A percentile compares a stretch with the other conserved stretches of the same genome.
phyloP scores from a whole-genome alignment of 2,888 invertebrate genomes.

The Cremastobaeus sp. region DNA sequence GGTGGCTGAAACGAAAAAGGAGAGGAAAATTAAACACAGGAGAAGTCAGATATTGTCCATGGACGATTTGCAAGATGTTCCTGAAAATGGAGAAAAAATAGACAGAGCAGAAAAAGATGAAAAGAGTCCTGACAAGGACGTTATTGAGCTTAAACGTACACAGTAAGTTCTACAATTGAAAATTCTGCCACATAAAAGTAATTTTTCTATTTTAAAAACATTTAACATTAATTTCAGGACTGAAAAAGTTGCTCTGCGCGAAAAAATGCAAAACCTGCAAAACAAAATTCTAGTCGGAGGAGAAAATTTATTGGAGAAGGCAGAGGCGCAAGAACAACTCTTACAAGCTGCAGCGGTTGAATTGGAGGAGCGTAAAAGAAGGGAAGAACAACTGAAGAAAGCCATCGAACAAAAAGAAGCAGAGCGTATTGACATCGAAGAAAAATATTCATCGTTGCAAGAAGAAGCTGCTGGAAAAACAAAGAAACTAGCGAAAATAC shows the following conservation, averaged over 20 bases:
- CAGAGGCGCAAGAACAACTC: slow-evolving; percentile 93
- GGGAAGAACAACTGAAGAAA: slow-evolving; percentile 89
- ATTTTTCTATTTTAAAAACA: slow-evolving; percentile 17
- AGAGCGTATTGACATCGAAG: slow-evolving; percentile 95
- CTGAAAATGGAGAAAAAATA: slow-evolving; percentile 77
- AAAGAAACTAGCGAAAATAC: slow-evolving; percentile 93
- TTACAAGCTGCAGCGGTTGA: slow-evolving; percentile 92
- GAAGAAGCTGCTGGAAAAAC: slow-evolving; percentile 96
- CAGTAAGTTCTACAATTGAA: slow-evolving; percentile 82
- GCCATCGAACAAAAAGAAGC: slow-evolving; percentile 94
- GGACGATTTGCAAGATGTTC: slow-evolving; percentile 81
- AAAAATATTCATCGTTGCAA: slow-evolving; percentile 95
- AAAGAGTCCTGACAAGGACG: slow-evolving; percentile 79
- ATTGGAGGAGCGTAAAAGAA: slow-evolving; percentile 86
- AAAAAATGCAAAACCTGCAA: slow-evolving; percentile 93
- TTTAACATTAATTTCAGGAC: slow-evolving; percentile 75
- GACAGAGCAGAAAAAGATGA: slow-evolving; percentile 81
- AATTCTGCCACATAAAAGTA: slow-evolving; percentile 1
- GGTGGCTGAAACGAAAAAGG: slow-evolving; percentile 67
- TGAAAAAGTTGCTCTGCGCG: slow-evolving; percentile 90
- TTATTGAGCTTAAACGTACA: slow-evolving; percentile 85
- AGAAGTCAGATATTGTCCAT: slow-evolving; percentile 77
- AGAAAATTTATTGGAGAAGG: slow-evolving; percentile 97
- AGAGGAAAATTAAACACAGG: slow-evolving; percentile 74
- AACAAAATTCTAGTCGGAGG: slow-evolving; percentile 98